phyloP scores from a whole-genome alignment of 2,797 vertebrate genomes.

The Phataginus tricuspis region DNA sequence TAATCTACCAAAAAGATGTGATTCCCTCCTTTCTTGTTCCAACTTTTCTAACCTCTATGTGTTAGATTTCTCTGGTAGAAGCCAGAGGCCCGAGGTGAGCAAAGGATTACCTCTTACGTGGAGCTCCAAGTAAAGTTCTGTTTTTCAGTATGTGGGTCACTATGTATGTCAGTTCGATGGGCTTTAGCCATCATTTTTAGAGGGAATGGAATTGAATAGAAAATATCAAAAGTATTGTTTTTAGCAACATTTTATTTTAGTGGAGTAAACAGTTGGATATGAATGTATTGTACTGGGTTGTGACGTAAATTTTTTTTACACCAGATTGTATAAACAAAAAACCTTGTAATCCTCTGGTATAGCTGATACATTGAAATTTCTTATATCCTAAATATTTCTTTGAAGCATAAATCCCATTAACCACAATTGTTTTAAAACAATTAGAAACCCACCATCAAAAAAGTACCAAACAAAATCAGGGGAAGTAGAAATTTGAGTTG shows the following conservation, averaged over 20 bases:
- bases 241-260: constrained; percentile 5
- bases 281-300: not conserved
- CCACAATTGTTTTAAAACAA: not conserved
- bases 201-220: not conserved
- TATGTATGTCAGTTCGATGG: not conserved
- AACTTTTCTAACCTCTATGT: not conserved
- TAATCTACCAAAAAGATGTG: not conserved
- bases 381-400: not conserved
- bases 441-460: constrained; percentile 29
- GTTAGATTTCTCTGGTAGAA: not conserved
- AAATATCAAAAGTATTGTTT: constrained; percentile 11
- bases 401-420: not conserved
- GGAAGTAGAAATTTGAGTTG: not conserved
- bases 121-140: not conserved
- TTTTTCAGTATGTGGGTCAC: not conserved
- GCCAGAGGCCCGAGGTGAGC: not conserved
- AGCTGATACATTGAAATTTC: not conserved
- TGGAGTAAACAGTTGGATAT: not conserved
- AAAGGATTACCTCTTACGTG: not conserved
- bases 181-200: not conserved
- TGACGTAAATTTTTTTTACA: not conserved
- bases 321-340: not conserved
- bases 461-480: constrained; percentile 23
- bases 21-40: not conserved
- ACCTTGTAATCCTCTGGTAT: not conserved